phyloP scores from a whole-genome alignment of 2,113 vertebrate genomes.

The Oncorhynchus masou region DNA sequence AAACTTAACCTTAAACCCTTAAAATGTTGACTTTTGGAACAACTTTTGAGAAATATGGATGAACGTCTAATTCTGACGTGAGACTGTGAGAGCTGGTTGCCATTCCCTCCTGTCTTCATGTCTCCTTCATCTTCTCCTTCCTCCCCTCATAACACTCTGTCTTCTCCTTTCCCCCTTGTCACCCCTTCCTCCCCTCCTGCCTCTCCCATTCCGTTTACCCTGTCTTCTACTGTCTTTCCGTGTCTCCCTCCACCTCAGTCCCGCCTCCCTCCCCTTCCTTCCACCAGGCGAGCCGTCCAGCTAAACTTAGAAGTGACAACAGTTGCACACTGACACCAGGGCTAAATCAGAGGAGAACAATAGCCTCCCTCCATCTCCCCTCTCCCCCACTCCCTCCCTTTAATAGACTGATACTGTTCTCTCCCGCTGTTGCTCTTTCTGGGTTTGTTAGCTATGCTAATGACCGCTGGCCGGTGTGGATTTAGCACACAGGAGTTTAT shows the following conservation, averaged over 20 bases:
- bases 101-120: constrained; percentile 14
- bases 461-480: constrained; percentile 58
- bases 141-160: neutral
- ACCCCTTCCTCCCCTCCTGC: neutral
- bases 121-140: neutral
- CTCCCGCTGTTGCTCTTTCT: constrained; percentile 8
- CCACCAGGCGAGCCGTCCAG: constrained; percentile 21
- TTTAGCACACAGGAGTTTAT: constrained; percentile 67
- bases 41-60: too few species aligned
- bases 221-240: neutral
- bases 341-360: constrained; percentile 73
- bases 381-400: constrained; percentile 44
- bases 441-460: constrained; percentile 72
- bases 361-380: constrained; percentile 38
- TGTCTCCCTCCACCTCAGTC: constrained; percentile 17
- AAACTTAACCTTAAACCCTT: too few species aligned
- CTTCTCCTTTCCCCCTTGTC: neutral
- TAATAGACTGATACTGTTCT: constrained; percentile 73
- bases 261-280: constrained; percentile 13
- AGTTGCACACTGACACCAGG: constrained; percentile 71
- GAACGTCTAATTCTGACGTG: too few species aligned
- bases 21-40: too few species aligned
- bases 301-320: constrained; percentile 80
- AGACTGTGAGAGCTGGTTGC: neutral
- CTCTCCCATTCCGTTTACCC: neutral